A percentile compares a stretch with the other conserved stretches of the same genome.
Conservation (phyloP, 2,797 vertebrate genomes). For the Rhinogobio ventralis region DNA sequence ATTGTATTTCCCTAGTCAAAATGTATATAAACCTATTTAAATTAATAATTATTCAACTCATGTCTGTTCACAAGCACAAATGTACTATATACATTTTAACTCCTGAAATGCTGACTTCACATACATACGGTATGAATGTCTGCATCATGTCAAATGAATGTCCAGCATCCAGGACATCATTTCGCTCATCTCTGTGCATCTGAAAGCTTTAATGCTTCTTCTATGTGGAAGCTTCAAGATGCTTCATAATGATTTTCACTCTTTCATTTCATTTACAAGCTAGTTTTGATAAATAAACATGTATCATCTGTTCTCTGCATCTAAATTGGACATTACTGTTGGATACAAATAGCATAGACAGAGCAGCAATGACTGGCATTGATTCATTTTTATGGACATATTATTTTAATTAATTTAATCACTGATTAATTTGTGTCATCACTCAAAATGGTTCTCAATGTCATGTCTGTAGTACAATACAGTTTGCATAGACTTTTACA, state of each 20-base stretch:
- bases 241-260: conserved; percentile 40
- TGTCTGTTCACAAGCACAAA: not conserved
- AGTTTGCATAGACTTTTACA: not conserved
- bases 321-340: conserved; percentile 56
- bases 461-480: not conserved
- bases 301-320: conserved; percentile 50
- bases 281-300: conserved; percentile 75
- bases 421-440: not conserved
- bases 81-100: not conserved
- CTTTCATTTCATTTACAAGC: conserved; percentile 60
- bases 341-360: conserved; percentile 12
- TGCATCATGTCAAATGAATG: conserved; percentile 3
- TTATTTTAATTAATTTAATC: not conserved
- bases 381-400: not conserved
- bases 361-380: not conserved
- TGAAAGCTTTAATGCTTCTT: conserved; percentile 31
- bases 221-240: conserved; percentile 52
- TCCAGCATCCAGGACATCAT: not conserved
- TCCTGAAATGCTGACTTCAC: not conserved
- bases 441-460: not conserved
- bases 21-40: not conserved
- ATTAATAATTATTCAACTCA: not conserved
- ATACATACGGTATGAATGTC: not conserved
- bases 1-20: not conserved
- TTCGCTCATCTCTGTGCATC: not conserved